Percentiles rank a stretch among this genome's conserved stretches.
Conservation (phyloP, 2,888 invertebrate species). For the Zootermopsis nevadensis region DNA sequence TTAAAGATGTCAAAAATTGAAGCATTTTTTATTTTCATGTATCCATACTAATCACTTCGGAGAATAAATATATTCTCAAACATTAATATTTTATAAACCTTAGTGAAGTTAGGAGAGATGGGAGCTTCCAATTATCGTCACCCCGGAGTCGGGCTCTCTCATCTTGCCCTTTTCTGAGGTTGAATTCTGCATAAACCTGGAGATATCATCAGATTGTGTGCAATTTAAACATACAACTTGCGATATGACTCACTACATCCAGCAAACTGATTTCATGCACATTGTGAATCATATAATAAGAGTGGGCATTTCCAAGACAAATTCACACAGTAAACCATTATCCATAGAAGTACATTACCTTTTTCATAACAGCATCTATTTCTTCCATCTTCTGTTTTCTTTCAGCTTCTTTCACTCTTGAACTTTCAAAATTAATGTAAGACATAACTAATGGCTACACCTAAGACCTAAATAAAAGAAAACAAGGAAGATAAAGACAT, state of each 20-base stretch:
- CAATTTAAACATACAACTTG: not conserved
- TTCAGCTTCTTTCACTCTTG: constrained; percentile 56
- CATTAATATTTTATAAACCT: too few relatives aligned
- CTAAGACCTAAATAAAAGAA: too few relatives aligned
- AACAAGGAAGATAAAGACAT: too few relatives aligned
- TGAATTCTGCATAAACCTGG: constrained; percentile 56
- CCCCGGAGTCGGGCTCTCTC: constrained; percentile 57
- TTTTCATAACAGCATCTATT: constrained; percentile 56
- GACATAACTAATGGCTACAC: constrained; percentile 52
- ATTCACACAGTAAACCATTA: too few relatives aligned
- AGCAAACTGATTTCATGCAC: not conserved
- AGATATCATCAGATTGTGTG: not conserved
- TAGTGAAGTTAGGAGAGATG: too few relatives aligned
- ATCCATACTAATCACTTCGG: too few relatives aligned
- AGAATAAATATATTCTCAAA: too few relatives aligned
- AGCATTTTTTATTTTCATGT: constrained; percentile 25
- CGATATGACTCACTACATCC: too few relatives aligned
- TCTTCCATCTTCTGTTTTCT: constrained; percentile 56
- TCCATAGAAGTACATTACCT: constrained; percentile 50
- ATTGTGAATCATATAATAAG: too few relatives aligned
- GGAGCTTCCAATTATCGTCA: constrained; percentile 63
- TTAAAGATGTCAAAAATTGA: too few relatives aligned
- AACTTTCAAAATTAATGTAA: constrained; percentile 57
- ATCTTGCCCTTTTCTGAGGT: constrained; percentile 53
- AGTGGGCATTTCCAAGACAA: too few relatives aligned